Base-by-base conservation (phyloP, 2,888 invertebrate genomes). In the Monopis laevigella region DNA sequence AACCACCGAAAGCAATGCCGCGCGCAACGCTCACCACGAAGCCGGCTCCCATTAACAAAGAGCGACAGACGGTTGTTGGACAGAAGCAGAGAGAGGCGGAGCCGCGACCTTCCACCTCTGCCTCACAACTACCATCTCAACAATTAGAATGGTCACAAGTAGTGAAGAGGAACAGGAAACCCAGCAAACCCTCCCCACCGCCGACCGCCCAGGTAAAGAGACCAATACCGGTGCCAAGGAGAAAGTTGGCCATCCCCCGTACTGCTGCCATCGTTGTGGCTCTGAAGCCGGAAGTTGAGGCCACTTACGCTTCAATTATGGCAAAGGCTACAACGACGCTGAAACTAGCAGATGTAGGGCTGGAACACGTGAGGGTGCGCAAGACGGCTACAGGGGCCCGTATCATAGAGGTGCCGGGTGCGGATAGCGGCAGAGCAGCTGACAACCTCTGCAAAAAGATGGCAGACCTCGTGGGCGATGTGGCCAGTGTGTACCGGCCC, bases 321-420 rank as follows among this genome's bases (percentile, higher is more conserved):
- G n/a, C 28, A 3, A 39, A 17, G 19, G 28, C 26, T 3, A n/a
- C n/a, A n/a, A 13, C 39, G 6, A 16, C 39, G 2, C 2, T 39
- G 11, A 1, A 3, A 1, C 28, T 39, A 4, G 27, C 26, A 1
- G 39, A 39, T 5, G 14, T 27, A 1, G 39, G 39, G 16, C n/a
- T 39, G 10, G 27, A 39, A 6, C 39, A 39, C n/a, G 27, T 39
- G 1, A 5, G 16, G 7, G 16, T 39, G 10, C 4, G 39, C 7
- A 39, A 14, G 16, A 14, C 39, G 14, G 39, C 27, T 3, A 19
- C 17, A 12, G 38, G 38, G 16, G 21, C 38, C 14, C 21, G 38
- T 3, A 24, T n/a, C n/a, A n/a, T n/a, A n/a, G n/a, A n/a, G n/a
- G n/a, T n/a, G n/a, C n/a, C n/a, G n/a, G n/a, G n/a, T n/a, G n/a